Evolutionary conservation across 2,113 vertebrate genomes (phyloP).

Genomic region (Erpornis zantholeuca): DNA sequence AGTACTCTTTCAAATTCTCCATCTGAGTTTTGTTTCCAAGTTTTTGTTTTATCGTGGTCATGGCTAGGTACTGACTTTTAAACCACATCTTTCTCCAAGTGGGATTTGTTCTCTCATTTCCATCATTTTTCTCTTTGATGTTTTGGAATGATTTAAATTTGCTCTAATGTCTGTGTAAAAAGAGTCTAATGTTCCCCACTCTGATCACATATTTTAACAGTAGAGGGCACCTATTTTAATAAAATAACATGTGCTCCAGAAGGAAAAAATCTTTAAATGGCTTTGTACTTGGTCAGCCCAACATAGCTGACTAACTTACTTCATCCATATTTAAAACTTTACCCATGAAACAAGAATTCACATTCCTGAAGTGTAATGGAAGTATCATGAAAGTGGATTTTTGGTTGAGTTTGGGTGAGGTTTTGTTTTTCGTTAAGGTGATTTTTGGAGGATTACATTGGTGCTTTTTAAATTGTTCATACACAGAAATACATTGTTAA

Average conservation of each 20-base stretch:
- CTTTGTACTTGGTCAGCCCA: neutral
- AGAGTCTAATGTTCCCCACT: neutral
- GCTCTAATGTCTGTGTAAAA: neutral
- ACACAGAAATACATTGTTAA: neutral
- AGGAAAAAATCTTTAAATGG: neutral
- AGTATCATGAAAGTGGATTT: neutral
- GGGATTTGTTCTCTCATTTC: neutral
- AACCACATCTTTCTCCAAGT: neutral
- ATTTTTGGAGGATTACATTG: neutral
- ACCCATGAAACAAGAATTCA: neutral
- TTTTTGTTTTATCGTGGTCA: neutral
- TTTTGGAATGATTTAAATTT: neutral
- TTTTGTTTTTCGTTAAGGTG: neutral
- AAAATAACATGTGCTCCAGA: neutral
- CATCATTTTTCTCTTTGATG: neutral
- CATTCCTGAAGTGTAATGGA: neutral
- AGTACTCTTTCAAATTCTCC: neutral
- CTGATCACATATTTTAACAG: neutral
- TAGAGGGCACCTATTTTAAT: neutral
- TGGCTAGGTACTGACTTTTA: neutral
- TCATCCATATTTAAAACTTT: neutral
- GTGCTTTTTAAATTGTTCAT: neutral
- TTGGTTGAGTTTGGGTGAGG: neutral
- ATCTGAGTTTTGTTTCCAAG: neutral
- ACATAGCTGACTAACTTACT: neutral